Evolutionary conservation across 2,888 invertebrate species (phyloP), one percentile per base, ranked within the genome.

Genomic region (Cheilosia vernalis): DNA sequence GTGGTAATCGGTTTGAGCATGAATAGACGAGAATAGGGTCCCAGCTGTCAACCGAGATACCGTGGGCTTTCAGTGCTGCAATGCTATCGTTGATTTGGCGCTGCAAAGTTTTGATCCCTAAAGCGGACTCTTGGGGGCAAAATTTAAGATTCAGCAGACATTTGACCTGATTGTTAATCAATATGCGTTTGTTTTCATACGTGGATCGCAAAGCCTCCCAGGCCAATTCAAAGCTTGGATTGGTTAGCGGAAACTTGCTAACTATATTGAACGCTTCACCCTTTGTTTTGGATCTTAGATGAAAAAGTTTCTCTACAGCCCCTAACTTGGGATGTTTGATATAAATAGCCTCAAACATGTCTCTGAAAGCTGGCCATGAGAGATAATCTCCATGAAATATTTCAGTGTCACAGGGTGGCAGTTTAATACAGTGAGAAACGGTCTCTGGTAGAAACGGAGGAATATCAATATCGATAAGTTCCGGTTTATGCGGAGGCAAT

Each of bases 271-370:
- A 42, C 4, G 42, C 42, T n/a, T 42, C 42, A 15, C 42, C 42
- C 4, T 15, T n/a, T n/a, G 42, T 42, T 5, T 42, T 42, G 15
- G 42, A 42, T 15, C 42, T 15, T 4, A 42, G n/a, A 42, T 42
- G 30, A 4, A 33, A 56, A 2, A 56, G 9, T 33, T 30, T 56
- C 4, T 56, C 17, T 2, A 33, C 33, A 1, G 30, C 5, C 15
- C 30, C 27, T 55, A 30, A 17, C 7, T 5, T 55, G 4, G 33
- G n/a, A 55, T 55, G 55, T 33, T 30, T 13, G n/a, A 30, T 55
- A n/a, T 55, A 55, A 5, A 55, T n/a, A 2, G 55, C 55, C 2
- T 27, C 55, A 33, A 55, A 55, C 55, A 55, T 55, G 9, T 55
- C 55, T n/a, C 30, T 10, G n/a, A 55, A 55, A 0, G 55, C 27